phyloP scores from a whole-genome alignment of 2,888 invertebrate species.

The Neoscelio sp. region DNA sequence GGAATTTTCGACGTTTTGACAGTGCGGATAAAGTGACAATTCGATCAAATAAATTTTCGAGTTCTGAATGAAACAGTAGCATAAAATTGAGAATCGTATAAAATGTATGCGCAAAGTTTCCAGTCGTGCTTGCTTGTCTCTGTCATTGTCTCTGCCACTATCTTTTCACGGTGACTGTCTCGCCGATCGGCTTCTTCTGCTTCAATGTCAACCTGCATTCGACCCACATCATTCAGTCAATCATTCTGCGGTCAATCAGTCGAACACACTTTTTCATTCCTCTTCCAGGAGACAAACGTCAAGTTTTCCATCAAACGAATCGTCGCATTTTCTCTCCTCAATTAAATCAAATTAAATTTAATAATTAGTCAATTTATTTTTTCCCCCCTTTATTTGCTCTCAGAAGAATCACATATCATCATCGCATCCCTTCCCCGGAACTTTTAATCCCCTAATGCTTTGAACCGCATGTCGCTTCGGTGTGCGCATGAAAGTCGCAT shows the following conservation, averaged over 20 bases:
- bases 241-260: conserved; percentile 8
- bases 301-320: conserved; percentile 54
- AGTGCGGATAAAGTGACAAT: no score
- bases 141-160: conserved; percentile 31
- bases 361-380: no score
- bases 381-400: not conserved
- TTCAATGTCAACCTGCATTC: conserved; percentile 35
- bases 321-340: no score
- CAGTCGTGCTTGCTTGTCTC: conserved; percentile 45
- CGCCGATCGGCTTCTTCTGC: conserved; percentile 45
- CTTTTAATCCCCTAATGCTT: conserved; percentile 16
- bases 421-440: conserved; percentile 2
- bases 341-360: no score
- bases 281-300: conserved; percentile 16
- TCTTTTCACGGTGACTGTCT: conserved; percentile 12
- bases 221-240: conserved; percentile 9
- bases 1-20: no score
- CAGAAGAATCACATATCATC: conserved; percentile 31
- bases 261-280: conserved; percentile 19
- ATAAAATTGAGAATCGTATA: no score
- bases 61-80: no score
- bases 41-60: no score
- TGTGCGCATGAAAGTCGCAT: conserved; percentile 30
- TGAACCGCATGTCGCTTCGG: conserved; percentile 12
- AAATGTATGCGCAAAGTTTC: no score